Conservation (phyloP, 2,888 invertebrate genomes). For the Volucella bombylans region DNA sequence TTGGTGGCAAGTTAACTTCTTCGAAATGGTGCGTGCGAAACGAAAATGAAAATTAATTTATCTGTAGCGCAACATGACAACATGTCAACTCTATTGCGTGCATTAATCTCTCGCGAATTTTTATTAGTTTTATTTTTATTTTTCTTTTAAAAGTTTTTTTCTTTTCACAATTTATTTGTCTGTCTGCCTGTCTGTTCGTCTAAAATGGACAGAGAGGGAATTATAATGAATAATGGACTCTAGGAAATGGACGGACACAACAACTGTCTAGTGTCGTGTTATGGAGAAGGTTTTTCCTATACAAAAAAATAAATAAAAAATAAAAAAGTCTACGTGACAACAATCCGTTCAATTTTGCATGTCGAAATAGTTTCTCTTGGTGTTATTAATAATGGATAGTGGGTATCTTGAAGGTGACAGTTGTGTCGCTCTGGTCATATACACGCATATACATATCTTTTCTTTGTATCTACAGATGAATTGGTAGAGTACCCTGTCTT, state of each 20-base stretch:
- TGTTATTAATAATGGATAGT: neutral
- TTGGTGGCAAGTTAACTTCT: neutral
- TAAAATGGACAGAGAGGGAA: conserved; percentile 33
- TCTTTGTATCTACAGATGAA: neutral
- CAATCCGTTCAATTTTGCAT: conserved; percentile 68
- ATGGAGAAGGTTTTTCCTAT: no score
- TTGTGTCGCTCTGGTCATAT: no score
- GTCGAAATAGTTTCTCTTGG: conserved; percentile 62
- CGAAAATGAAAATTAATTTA: conserved; percentile 73
- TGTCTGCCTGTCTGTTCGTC: conserved; percentile 3
- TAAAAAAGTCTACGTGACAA: no score
- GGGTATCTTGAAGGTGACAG: neutral
- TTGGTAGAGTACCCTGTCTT: conserved; percentile 54
- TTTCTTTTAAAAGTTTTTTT: conserved; percentile 1
- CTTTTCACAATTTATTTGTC: no score
- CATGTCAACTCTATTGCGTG: conserved; percentile 73
- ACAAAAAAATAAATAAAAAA: no score
- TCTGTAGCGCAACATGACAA: conserved; percentile 71
- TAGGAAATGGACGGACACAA: conserved; percentile 73
- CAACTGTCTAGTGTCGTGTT: neutral
- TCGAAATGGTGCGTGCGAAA: conserved; percentile 70
- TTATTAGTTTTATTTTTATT: conserved; percentile 25
- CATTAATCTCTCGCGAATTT: conserved; percentile 67
- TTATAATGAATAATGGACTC: conserved; percentile 74
- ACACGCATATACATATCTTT: no score